Conservation (phyloP, 2,113 vertebrate species). For the Vidua macroura region DNA sequence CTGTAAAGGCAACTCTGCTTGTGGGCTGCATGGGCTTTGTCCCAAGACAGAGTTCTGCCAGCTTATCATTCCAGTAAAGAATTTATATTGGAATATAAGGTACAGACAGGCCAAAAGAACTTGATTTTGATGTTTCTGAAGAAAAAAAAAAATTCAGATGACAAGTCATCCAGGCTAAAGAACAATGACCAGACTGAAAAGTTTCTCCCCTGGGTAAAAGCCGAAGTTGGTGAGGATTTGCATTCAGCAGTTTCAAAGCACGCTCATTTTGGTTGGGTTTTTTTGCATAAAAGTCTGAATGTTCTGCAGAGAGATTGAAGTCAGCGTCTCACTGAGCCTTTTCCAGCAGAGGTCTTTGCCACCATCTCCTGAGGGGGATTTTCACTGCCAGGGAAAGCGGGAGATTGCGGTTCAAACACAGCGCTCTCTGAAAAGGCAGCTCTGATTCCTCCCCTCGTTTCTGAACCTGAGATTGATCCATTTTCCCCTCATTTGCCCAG, state of each 20-base stretch:
- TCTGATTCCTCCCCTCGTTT: neutral
- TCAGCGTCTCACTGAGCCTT: neutral
- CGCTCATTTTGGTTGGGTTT: accelerated
- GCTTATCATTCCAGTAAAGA: neutral
- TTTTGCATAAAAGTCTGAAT: neutral
- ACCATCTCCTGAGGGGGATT: neutral
- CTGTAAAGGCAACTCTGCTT: neutral
- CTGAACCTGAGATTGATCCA: neutral
- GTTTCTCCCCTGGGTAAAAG: neutral
- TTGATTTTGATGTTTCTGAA: neutral
- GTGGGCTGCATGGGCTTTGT: neutral
- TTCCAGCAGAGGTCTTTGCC: neutral
- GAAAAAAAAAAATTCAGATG: neutral
- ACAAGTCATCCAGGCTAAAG: neutral
- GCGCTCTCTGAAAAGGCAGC: accelerated
- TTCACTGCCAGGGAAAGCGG: neutral
- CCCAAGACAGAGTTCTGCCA: neutral
- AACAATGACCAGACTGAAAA: neutral
- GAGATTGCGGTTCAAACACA: neutral
- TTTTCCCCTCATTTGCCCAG: neutral
- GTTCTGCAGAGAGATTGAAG: neutral
- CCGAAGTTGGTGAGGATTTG: neutral
- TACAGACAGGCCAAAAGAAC: neutral
- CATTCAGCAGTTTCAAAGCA: neutral
- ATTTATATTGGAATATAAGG: neutral